phyloP scores from a whole-genome alignment of 2,797 vertebrate species.

The Falco peregrinus region DNA sequence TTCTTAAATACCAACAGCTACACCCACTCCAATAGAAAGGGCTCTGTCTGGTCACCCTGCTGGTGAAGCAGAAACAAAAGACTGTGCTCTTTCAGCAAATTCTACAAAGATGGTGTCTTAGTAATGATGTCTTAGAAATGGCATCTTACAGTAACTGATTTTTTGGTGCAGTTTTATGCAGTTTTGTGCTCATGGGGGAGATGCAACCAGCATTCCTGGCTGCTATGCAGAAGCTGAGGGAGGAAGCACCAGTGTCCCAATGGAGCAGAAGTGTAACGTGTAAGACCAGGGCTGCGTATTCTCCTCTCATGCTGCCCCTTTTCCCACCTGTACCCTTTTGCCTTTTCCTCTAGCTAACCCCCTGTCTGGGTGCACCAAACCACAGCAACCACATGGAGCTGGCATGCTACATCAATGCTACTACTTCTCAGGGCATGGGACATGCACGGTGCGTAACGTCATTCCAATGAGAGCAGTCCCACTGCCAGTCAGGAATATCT shows the following conservation, averaged over 20 bases:
- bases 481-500: not conserved
- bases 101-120: not conserved
- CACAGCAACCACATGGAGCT: fast-evolving
- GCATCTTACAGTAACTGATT: not conserved
- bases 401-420: fast-evolving
- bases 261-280: fast-evolving
- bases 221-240: not conserved
- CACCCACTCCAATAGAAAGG: not conserved
- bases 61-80: not conserved
- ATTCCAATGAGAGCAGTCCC: not conserved
- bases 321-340: not conserved
- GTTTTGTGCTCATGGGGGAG: not conserved
- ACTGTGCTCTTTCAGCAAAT: not conserved
- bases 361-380: not conserved
- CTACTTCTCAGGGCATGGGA: not conserved
- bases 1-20: not conserved
- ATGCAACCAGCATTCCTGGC: not conserved
- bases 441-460: fast-evolving
- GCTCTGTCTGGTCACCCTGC: not conserved
- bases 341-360: not conserved
- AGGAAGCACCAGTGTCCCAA: fast-evolving
- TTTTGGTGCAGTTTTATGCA: not conserved
- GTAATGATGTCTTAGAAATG: not conserved
- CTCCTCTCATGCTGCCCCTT: not conserved
- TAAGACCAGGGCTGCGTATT: not conserved